A percentile compares a stretch with the other conserved stretches of the same genome.
Conservation (phyloP, 2,888 invertebrate species). For the Margaritifera margaritifera region DNA sequence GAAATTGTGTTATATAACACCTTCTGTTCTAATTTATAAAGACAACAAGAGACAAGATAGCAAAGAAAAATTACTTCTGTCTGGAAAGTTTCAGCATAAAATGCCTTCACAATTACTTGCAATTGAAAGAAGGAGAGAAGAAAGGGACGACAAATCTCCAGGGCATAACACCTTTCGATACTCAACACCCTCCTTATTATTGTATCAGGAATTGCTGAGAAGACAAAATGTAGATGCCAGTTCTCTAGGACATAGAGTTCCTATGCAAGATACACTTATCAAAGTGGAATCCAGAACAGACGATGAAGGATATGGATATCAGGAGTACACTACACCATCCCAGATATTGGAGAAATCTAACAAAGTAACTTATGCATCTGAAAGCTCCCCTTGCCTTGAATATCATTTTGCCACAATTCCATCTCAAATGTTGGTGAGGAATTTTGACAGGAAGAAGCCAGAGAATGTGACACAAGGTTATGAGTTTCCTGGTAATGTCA, state of each 20-base stretch:
- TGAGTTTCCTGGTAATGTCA: not conserved
- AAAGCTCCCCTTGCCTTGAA: conserved; percentile 1
- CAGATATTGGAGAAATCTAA: conserved; percentile 12
- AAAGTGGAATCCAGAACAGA: no score
- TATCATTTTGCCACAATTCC: not conserved
- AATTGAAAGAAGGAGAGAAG: no score
- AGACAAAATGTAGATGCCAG: no score
- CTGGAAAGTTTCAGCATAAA: not conserved
- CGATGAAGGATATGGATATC: not conserved
- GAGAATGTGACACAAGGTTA: not conserved
- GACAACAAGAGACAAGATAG: conserved; percentile 14
- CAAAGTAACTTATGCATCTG: conserved; percentile 1
- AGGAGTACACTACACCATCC: conserved; percentile 12
- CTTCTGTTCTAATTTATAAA: conserved; percentile 23
- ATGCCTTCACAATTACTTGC: no score
- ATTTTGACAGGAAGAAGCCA: not conserved
- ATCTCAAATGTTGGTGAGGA: not conserved
- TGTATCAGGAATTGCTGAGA: not conserved
- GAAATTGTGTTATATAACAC: conserved; percentile 18
- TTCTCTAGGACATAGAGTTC: not conserved
- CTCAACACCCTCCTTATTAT: conserved; percentile 6
- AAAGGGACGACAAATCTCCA: not conserved
- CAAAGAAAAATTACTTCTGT: not conserved
- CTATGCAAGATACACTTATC: not conserved
- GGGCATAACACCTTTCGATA: conserved; percentile 12